Evolutionary conservation across 2,113 vertebrate genomes (phyloP), one percentile per base, ranked within the genome.

Genomic region (Callithrix jacchus): DNA sequence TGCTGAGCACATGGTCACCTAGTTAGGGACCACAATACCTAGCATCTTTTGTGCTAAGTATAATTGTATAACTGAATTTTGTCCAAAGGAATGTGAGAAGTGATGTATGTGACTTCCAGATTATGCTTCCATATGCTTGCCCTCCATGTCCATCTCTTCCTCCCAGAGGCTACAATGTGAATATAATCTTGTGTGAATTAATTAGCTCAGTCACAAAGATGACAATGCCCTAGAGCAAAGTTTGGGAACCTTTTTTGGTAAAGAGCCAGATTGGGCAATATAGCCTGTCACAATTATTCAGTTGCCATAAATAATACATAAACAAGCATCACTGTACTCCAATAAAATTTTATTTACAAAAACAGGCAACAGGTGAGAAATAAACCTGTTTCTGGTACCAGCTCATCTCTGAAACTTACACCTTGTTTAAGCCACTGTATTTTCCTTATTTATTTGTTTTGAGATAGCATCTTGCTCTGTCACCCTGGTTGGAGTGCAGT

Each of bases 341-440:
- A 87, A 71, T 70, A 84, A 92, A 84, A 92, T 70, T 92, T 92
- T 92, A 74, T 93, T 91, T 93, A 91, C 18, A 90, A 73, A 94
- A 96, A n/a, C 1, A 80, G 16, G 14, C 42, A 70, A 20, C 52
- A 86, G 52, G 52, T 61, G 25, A 87, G 40, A 66, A 92, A 74
- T 49, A 85, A 94, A 61, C 23, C 35, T 77, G 14, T 86, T 20
- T 80, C 68, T 54, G 27, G 54, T 17, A 87, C 25, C 14, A 96
- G 83, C 4, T 94, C 90, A 89, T 30, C 27, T 96, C 32, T 77
- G 42, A 88, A 83, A 91, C 25, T 58, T 94, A 83, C 0, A 89
- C 16, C 37, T 32, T 80, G 10, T 52, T 86, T 91, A 96, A 93
- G 32, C 30, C 45, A 93, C 12, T 54, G 14, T 93, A 14, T 64